A percentile compares a stretch with the other conserved stretches of the same genome.
phyloP scores from a whole-genome alignment of 2,113 vertebrate genomes.

The Lycaon pictus region DNA sequence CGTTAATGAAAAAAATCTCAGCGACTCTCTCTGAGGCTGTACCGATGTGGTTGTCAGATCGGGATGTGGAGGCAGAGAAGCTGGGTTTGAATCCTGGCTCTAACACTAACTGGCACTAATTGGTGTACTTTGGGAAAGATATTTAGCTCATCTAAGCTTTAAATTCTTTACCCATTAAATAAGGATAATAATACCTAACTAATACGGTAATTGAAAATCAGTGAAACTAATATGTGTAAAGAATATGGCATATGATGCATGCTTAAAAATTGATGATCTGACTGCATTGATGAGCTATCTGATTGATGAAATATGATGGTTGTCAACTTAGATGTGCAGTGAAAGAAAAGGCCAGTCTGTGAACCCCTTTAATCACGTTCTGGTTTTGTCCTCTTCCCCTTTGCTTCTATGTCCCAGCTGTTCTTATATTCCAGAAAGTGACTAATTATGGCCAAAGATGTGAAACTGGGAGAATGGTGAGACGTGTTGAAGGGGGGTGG shows the following conservation, averaged over 20 bases:
- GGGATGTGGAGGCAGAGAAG: not conserved
- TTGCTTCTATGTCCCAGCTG: not conserved
- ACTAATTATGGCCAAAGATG: not conserved
- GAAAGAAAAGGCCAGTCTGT: not conserved
- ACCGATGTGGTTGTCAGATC: not conserved
- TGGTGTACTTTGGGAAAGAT: not conserved
- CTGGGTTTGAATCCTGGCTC: not conserved
- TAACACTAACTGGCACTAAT: not conserved
- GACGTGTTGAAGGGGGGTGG: not conserved
- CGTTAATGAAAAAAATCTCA: not conserved
- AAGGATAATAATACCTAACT: not conserved
- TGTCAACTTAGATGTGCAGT: not conserved
- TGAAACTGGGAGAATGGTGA: not conserved
- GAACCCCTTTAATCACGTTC: not conserved
- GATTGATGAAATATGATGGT: not conserved
- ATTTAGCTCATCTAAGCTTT: slow-evolving; percentile 5
- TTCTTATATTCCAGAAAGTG: not conserved
- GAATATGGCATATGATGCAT: not conserved
- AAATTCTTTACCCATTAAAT: not conserved
- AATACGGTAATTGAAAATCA: not conserved
- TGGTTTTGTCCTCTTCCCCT: not conserved
- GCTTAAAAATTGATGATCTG: not conserved
- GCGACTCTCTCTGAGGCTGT: not conserved
- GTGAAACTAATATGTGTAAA: not conserved
- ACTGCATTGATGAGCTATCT: not conserved